A percentile compares a stretch with the other conserved stretches of the same genome.
These are phyloP conservation scores for Ecdyonurus torrentis DNA, from an alignment of 2,888 invertebrate species.

Conservation along the genomic window DNA sequence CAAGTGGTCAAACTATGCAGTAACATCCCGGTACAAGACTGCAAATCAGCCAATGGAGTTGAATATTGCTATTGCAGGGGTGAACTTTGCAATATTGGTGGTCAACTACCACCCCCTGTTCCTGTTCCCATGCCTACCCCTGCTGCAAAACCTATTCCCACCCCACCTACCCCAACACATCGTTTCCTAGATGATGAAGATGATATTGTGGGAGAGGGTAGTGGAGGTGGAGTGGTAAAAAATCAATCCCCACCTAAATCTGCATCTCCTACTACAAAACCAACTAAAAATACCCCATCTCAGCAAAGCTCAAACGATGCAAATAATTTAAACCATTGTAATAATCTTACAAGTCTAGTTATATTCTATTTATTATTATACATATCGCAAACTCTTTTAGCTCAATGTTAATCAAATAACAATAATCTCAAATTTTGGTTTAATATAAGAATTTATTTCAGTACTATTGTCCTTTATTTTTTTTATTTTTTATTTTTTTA, in stretches of 20 bases:
- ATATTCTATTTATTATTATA: neutral
- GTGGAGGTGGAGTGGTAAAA: conserved; percentile 2
- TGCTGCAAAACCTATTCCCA: neutral
- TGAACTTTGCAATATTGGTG: conserved; percentile 21
- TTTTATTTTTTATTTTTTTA: neutral
- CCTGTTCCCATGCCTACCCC: neutral
- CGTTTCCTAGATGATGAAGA: neutral
- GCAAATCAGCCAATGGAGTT: conserved; percentile 22
- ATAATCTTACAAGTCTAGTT: neutral
- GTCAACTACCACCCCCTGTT: conserved; percentile 1
- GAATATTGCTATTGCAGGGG: conserved; percentile 24
- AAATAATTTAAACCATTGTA: neutral
- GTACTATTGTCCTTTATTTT: neutral
- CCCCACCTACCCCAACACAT: neutral
- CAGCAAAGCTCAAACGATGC: neutral
- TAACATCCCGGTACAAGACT: conserved; percentile 19
- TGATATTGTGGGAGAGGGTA: conserved; percentile 7
- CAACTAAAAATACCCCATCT: neutral
- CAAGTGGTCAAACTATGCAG: conserved; percentile 19
- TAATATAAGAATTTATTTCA: neutral
- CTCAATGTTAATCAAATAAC: neutral
- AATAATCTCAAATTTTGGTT: neutral
- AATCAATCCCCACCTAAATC: neutral
- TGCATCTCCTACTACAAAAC: neutral
- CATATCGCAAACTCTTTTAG: neutral